A percentile compares a stretch with the other conserved stretches of the same genome.
These are phyloP conservation scores for Ctena decussata DNA, from an alignment of 2,888 invertebrate species.

Conservation along the genomic window DNA sequence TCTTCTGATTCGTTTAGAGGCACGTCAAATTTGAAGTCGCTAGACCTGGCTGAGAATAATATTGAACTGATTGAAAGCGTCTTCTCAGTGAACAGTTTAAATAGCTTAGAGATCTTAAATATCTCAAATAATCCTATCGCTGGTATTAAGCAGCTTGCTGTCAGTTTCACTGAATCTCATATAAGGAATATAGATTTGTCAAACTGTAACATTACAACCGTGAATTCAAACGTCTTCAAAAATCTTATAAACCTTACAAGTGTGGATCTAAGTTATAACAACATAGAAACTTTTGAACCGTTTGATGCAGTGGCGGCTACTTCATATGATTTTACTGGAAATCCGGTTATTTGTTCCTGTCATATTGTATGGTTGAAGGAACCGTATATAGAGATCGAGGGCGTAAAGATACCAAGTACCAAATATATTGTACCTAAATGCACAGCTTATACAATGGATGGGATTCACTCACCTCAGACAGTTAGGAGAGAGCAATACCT, in stretches of 20 bases:
- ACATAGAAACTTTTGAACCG: slow-evolving; percentile 54
- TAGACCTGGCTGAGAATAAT: slow-evolving; percentile 46
- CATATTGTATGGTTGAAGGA: slow-evolving; percentile 66
- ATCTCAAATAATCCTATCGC: slow-evolving; percentile 39
- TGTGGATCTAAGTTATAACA: slow-evolving; percentile 53
- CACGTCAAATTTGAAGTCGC: background rate
- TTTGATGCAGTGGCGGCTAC: slow-evolving; percentile 42
- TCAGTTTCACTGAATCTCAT: background rate
- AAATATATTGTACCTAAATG: slow-evolving; percentile 61
- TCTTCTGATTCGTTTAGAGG: slow-evolving; percentile 20
- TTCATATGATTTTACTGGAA: slow-evolving; percentile 42
- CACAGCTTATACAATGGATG: slow-evolving; percentile 47
- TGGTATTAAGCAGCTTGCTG: slow-evolving; percentile 13
- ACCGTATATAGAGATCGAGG: slow-evolving; percentile 18
- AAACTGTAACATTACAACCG: slow-evolving; percentile 19
- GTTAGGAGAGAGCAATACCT: slow-evolving; percentile 55
- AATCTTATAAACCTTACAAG: slow-evolving; percentile 43
- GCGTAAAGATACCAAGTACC: slow-evolving; percentile 17
- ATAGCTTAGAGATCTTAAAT: slow-evolving; percentile 29
- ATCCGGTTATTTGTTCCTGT: slow-evolving; percentile 65
- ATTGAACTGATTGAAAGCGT: slow-evolving; percentile 15
- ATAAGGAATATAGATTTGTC: slow-evolving; percentile 44
- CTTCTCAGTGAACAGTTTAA: slow-evolving; percentile 29
- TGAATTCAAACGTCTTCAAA: slow-evolving; percentile 36
- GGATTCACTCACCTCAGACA: slow-evolving; percentile 28